Evolutionary conservation across 2,888 invertebrate species (phyloP).

Genomic region (Podabrus alpinus): DNA sequence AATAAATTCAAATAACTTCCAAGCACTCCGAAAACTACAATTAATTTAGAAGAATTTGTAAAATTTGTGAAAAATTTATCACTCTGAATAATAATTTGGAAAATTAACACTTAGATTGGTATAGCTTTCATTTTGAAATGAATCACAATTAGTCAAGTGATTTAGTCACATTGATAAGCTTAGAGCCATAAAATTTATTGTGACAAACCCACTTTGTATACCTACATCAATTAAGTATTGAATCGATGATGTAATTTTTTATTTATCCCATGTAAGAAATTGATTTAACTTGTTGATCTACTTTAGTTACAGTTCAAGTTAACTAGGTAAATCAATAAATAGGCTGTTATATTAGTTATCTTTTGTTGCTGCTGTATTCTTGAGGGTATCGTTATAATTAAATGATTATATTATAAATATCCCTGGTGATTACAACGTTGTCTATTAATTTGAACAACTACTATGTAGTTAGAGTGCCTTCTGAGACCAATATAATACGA

Average conservation of each 20-base stretch:
- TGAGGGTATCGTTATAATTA: neutral
- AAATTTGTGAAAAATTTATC: neutral
- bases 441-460: neutral
- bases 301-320: neutral
- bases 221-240: neutral
- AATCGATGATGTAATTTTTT: neutral
- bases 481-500: neutral
- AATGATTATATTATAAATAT: neutral
- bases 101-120: neutral
- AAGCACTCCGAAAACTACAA: neutral
- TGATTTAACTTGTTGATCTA: neutral
- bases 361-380: neutral
- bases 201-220: neutral
- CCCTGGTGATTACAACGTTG: neutral
- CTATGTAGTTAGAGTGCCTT: neutral
- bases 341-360: neutral
- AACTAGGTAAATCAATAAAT: neutral
- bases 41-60: neutral
- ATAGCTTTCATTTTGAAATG: neutral
- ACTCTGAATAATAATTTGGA: neutral
- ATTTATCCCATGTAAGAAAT: neutral
- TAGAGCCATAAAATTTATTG: neutral
- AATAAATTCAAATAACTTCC: neutral
- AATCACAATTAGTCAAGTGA: neutral
- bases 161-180: neutral